These are phyloP conservation scores for Chelon labrosus DNA, from an alignment of 2,797 vertebrate genomes.

Conservation along the genomic window DNA sequence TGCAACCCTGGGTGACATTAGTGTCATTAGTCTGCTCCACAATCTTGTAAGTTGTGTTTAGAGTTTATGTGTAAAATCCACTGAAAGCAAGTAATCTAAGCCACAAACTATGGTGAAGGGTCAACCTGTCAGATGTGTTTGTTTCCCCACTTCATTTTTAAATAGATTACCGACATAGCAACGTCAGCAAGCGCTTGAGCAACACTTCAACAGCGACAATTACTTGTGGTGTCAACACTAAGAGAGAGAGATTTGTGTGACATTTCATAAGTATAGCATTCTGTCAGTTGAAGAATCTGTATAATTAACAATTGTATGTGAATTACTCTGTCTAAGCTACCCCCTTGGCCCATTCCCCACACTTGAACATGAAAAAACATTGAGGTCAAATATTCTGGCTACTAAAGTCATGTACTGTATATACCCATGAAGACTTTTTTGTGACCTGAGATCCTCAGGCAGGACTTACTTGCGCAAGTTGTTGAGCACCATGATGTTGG, in stretches of 20 bases:
- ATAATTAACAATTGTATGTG: neutral
- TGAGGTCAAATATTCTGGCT: neutral
- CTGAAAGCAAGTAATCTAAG: too few species aligned
- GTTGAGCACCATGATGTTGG: constrained; percentile 98
- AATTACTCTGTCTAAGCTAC: neutral
- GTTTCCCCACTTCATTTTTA: too few species aligned
- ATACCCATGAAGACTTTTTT: neutral
- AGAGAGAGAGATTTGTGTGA: neutral
- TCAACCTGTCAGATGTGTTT: too few species aligned
- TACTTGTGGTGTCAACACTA: neutral
- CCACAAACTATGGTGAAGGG: too few species aligned
- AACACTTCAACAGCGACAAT: too few species aligned
- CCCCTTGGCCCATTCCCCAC: neutral
- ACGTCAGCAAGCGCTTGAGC: too few species aligned
- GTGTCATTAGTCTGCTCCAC: too few species aligned
- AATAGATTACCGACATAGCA: too few species aligned
- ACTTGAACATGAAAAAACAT: neutral
- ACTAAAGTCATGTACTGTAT: neutral
- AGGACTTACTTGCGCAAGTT: constrained; percentile 92
- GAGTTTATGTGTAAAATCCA: too few species aligned
- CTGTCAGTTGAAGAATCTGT: neutral
- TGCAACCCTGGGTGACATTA: too few species aligned
- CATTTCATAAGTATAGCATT: too few species aligned
- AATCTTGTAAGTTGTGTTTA: too few species aligned
- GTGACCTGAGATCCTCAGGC: neutral